Percentiles rank a stretch among this genome's conserved stretches.
phyloP scores from a whole-genome alignment of 2,113 vertebrate genomes.

The Ondatra zibethicus region DNA sequence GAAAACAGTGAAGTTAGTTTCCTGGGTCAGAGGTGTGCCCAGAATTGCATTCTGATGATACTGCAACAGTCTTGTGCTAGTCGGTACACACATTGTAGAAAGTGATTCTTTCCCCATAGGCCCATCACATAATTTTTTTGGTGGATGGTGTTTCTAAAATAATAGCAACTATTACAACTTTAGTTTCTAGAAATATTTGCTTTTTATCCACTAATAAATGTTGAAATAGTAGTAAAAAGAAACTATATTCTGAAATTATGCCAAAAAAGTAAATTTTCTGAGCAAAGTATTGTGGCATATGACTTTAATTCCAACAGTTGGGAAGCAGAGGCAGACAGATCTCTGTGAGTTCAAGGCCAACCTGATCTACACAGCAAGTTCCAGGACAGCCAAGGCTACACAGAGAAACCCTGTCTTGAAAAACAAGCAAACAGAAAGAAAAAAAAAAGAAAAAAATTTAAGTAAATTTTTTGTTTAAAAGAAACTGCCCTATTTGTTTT shows the following conservation, averaged over 20 bases:
- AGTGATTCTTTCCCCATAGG: not conserved
- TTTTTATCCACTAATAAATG: slow-evolving; percentile 38
- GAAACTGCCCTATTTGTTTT: slow-evolving; percentile 40
- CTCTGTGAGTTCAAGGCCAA: too few species aligned
- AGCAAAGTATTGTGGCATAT: not conserved
- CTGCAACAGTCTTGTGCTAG: not conserved
- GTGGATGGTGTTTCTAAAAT: slow-evolving; percentile 3
- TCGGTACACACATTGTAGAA: not conserved
- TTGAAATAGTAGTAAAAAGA: slow-evolving; percentile 31
- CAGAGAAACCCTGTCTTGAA: not conserved
- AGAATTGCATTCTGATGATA: not conserved
- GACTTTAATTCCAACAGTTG: not conserved
- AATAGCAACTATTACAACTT: slow-evolving; percentile 36
- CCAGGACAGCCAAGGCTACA: not conserved
- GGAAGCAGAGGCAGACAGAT: not conserved
- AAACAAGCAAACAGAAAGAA: not conserved
- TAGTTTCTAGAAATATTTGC: slow-evolving; percentile 30
- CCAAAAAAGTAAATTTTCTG: not conserved
- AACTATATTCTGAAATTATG: slow-evolving; percentile 3
- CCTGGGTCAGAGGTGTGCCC: not conserved
- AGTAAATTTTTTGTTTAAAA: not conserved
- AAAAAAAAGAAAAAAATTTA: not conserved
- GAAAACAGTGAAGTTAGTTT: not conserved
- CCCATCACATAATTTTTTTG: slow-evolving; percentile 40
- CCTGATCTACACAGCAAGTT: not conserved